These are phyloP conservation scores for Graptemys geographica DNA, from an alignment of 2,797 vertebrate species.

Conservation along the genomic window DNA sequence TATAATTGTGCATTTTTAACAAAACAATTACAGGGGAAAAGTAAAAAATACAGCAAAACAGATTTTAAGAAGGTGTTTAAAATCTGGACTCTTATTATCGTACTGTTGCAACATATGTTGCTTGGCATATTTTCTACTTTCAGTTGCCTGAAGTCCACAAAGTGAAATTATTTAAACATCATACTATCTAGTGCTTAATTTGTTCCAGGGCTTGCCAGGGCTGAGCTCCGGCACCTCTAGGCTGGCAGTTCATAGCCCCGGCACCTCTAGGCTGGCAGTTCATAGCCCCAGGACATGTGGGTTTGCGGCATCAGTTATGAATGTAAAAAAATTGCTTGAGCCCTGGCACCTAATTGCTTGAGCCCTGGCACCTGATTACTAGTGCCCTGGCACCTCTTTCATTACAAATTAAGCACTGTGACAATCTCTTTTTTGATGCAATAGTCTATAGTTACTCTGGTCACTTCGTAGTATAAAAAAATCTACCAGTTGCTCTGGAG, in stretches of 20 bases:
- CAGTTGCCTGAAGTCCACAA: background rate
- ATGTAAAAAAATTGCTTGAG: no score
- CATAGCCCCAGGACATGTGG: no score
- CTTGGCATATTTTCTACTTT: conserved; percentile 33
- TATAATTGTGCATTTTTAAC: background rate
- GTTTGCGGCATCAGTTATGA: no score
- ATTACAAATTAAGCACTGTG: no score
- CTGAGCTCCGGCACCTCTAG: no score
- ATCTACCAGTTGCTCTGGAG: background rate
- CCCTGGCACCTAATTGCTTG: no score
- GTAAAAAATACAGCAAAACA: conserved; percentile 38
- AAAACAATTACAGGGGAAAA: conserved; percentile 31
- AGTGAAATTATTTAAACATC: conserved; percentile 29
- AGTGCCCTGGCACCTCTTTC: no score
- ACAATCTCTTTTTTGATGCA: conserved; percentile 9
- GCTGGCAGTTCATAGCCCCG: no score
- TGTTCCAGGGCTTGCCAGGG: no score
- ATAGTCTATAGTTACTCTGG: background rate
- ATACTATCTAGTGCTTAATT: background rate
- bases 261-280: no score
- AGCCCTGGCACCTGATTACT: no score
- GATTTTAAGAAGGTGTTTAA: conserved; percentile 78
- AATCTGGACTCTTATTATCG: conserved; percentile 55
- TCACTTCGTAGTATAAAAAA: background rate
- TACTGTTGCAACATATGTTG: conserved; percentile 64